These are phyloP conservation scores for Seriola rivoliana DNA, from an alignment of 2,113 vertebrate genomes.

Conservation along the genomic window DNA sequence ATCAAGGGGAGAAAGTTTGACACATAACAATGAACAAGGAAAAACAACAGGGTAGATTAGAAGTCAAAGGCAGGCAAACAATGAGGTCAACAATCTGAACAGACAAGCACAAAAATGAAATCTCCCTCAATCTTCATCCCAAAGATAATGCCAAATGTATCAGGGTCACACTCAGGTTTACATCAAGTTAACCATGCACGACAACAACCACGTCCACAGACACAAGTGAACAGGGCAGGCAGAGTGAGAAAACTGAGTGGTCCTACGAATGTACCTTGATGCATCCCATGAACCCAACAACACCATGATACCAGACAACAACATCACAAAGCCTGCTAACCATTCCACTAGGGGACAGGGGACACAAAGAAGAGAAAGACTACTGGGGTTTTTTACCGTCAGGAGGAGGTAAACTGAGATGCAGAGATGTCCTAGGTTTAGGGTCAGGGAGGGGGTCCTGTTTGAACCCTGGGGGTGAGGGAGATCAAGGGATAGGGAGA, in stretches of 20 bases:
- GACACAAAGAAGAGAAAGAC: slow-evolving; percentile 61
- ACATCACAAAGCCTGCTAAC: slow-evolving; percentile 69
- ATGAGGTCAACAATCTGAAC: slow-evolving; percentile 28
- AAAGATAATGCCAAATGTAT: neutral
- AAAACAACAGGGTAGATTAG: slow-evolving; percentile 29
- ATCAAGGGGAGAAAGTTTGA: slow-evolving; percentile 19
- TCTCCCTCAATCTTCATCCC: neutral
- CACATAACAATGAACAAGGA: slow-evolving; percentile 39
- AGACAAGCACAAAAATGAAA: slow-evolving; percentile 37
- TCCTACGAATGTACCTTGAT: slow-evolving; percentile 60
- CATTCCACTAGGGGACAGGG: slow-evolving; percentile 57
- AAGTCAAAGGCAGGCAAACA: slow-evolving; percentile 55
- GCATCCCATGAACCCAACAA: slow-evolving; percentile 70
- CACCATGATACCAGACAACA: slow-evolving; percentile 71
- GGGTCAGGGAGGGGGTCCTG: slow-evolving; percentile 79
- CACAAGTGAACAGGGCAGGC: slow-evolving; percentile 66
- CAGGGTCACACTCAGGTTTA: slow-evolving; percentile 35
- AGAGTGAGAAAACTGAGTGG: slow-evolving; percentile 53
- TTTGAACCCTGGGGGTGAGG: slow-evolving; percentile 78
- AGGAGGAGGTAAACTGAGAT: slow-evolving; percentile 84
- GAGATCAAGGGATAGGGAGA: slow-evolving; percentile 50
- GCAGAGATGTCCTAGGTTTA: slow-evolving; percentile 85
- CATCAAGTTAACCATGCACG: slow-evolving; percentile 70
- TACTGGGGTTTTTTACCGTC: slow-evolving; percentile 79
- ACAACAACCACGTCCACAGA: slow-evolving; percentile 66